A percentile compares a stretch with the other conserved stretches of the same genome.
phyloP scores from a whole-genome alignment of 2,888 invertebrate genomes.

The Drosophila meridiana region DNA sequence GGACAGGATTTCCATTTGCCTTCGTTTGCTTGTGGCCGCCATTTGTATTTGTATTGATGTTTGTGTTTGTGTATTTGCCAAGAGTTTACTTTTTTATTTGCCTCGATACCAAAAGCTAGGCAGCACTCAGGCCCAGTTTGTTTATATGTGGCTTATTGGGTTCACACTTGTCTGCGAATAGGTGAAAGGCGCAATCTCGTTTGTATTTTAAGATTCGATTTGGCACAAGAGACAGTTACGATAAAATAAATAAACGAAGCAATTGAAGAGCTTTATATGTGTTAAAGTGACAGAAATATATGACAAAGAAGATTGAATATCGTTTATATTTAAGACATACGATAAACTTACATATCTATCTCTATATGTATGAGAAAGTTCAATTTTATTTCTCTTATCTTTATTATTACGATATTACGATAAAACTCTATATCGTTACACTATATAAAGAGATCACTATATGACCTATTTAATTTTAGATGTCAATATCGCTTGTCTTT shows the following conservation, averaged over 20 bases:
- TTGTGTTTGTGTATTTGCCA: slow-evolving; percentile 49
- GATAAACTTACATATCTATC: neutral
- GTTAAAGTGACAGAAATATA: neutral
- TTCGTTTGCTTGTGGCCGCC: slow-evolving; percentile 61
- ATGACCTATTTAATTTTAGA: too few relatives aligned
- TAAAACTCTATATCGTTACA: too few relatives aligned
- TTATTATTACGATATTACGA: too few relatives aligned
- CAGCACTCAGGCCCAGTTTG: slow-evolving; percentile 36
- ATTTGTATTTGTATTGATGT: slow-evolving; percentile 49
- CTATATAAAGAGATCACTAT: too few relatives aligned
- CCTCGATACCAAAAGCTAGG: neutral
- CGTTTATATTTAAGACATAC: neutral
- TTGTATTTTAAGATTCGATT: slow-evolving; percentile 10
- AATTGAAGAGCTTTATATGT: too few relatives aligned
- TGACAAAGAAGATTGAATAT: neutral
- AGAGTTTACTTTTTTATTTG: slow-evolving; percentile 48
- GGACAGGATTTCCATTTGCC: slow-evolving; percentile 65
- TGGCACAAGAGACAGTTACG: neutral
- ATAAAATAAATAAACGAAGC: neutral
- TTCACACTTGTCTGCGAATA: slow-evolving; percentile 34
- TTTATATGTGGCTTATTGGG: slow-evolving; percentile 49
- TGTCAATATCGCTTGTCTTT: too few relatives aligned
- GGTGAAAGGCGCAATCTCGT: neutral
- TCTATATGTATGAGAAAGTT: too few relatives aligned
- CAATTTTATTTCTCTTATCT: too few relatives aligned